phyloP scores from a whole-genome alignment of 2,797 vertebrate genomes.

The Sorex maritimensis region DNA sequence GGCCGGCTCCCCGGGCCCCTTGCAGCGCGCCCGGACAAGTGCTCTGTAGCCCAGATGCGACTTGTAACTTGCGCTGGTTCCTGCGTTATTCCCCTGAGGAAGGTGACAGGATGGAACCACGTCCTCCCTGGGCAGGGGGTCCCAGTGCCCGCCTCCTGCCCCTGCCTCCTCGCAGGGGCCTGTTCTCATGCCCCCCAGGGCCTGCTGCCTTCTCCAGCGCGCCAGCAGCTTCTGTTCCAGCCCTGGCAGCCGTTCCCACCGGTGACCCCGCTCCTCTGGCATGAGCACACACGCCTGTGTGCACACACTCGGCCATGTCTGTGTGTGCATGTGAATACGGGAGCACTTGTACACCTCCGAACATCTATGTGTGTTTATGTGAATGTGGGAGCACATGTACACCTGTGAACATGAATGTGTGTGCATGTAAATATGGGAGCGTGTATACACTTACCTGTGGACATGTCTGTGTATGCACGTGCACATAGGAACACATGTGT shows the following conservation, averaged over 20 bases:
- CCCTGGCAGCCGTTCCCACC: not conserved
- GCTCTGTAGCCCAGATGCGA: too few relatives aligned
- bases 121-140: not conserved
- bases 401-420: too few relatives aligned
- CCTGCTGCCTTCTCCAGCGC: too few relatives aligned
- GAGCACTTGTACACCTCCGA: too few relatives aligned
- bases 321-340: too few relatives aligned
- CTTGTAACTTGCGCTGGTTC: not conserved
- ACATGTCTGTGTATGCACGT: not conserved
- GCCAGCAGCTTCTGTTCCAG: not conserved
- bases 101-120: not conserved
- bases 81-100: constrained; percentile 3
- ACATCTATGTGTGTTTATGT: too few relatives aligned
- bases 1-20: not conserved
- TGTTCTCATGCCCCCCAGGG: not conserved
- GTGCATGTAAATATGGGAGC: too few relatives aligned
- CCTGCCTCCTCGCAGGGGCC: not conserved
- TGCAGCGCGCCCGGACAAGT: too few relatives aligned
- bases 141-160: not conserved
- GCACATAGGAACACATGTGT: too few relatives aligned
- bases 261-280: rapidly evolving
- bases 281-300: too few relatives aligned
- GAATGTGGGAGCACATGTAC: too few relatives aligned
- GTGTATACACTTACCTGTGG: not conserved
- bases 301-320: too few relatives aligned